Conservation (phyloP, 2,113 vertebrate genomes). For the Nanger granti region DNA sequence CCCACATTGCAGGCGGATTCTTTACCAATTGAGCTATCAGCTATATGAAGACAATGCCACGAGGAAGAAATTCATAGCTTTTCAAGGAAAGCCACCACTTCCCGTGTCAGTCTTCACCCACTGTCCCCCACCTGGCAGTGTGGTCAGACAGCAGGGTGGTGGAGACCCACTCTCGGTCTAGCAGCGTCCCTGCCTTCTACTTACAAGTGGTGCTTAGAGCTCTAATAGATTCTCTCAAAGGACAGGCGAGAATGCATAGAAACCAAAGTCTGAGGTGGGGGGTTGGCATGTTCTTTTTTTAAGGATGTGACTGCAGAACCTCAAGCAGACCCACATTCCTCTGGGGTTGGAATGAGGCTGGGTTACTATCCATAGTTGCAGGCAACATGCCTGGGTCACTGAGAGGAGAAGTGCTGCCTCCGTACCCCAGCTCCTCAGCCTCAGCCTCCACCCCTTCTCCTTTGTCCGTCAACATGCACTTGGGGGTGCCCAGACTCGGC, state of each 20-base stretch:
- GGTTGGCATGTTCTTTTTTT: background rate
- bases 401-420: background rate
- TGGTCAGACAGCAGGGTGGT: rapidly evolving
- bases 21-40: background rate
- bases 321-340: background rate
- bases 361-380: background rate
- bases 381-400: rapidly evolving
- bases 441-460: rapidly evolving
- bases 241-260: background rate
- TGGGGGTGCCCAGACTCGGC: rapidly evolving
- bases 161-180: too few species aligned
- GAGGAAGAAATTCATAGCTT: background rate
- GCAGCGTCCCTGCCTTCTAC: background rate
- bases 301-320: rapidly evolving
- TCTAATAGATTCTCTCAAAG: background rate
- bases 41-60: rapidly evolving
- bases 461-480: rapidly evolving
- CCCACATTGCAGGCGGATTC: background rate
- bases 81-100: background rate
- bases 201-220: rapidly evolving
- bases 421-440: background rate
- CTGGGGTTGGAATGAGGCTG: background rate
- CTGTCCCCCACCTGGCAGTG: background rate
- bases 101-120: background rate
- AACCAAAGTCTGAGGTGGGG: rapidly evolving